A percentile compares a stretch with the other conserved stretches of the same genome.
These are phyloP conservation scores for Mimumesa dahlbomi DNA, from an alignment of 2,888 invertebrate genomes.

Conservation along the genomic window DNA sequence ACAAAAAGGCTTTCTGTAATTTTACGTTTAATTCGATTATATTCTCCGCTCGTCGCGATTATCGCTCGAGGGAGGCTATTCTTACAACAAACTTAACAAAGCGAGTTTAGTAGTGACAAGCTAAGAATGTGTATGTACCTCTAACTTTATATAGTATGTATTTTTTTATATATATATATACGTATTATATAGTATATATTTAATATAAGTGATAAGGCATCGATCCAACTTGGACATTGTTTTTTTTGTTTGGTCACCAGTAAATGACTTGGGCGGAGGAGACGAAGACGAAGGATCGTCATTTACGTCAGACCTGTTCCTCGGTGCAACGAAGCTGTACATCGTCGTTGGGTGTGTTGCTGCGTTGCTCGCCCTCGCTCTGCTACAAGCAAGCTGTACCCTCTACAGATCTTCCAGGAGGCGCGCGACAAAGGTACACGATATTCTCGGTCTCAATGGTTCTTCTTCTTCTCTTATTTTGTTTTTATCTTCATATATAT, in stretches of 20 bases:
- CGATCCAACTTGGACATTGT: slow-evolving; percentile 21
- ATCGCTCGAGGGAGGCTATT: slow-evolving; percentile 2
- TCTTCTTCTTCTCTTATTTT: slow-evolving; percentile 4
- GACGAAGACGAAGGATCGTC: slow-evolving; percentile 62
- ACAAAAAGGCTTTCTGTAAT: slow-evolving; percentile 12
- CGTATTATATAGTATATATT: slow-evolving; percentile 4
- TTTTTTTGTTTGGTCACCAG: slow-evolving; percentile 78
- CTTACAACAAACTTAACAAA: slow-evolving; percentile 33
- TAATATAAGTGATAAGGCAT: slow-evolving; percentile 31
- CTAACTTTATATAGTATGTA: neutral
- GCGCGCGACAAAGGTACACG: slow-evolving; percentile 84
- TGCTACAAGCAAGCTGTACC: slow-evolving; percentile 92
- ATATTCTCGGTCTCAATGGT: neutral
- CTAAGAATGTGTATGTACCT: slow-evolving; percentile 15
- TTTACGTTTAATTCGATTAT: slow-evolving; percentile 29
- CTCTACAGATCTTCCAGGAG: slow-evolving; percentile 86
- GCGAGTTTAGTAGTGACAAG: slow-evolving; percentile 18
- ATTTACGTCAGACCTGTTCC: slow-evolving; percentile 81
- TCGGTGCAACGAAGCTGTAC: slow-evolving; percentile 89
- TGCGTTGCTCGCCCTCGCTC: slow-evolving; percentile 88
- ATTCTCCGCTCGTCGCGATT: neutral
- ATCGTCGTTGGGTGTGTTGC: slow-evolving; percentile 91
- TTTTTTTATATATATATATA: neutral
- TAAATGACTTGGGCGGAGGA: slow-evolving; percentile 74
- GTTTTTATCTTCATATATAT: too few species aligned